Conservation (phyloP, 1,140 invertebrate species). For the Penaeus japonicus region DNA sequence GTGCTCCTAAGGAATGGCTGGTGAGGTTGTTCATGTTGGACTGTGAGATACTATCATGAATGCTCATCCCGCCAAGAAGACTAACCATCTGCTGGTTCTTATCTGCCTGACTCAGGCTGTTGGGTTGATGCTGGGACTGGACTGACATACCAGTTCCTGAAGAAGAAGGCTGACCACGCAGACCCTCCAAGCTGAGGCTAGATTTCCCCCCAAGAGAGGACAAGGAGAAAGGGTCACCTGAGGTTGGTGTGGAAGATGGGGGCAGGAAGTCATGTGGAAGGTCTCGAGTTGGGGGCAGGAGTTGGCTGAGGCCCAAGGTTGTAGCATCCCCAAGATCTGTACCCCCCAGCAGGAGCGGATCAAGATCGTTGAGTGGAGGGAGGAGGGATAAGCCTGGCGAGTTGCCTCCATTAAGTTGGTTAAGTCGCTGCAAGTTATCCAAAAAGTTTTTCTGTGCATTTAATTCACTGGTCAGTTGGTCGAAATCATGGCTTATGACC, state of each 20-base stretch:
- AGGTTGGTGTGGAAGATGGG: constrained; percentile 26
- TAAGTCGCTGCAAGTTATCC: constrained; percentile 51
- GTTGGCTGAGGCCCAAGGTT: constrained; percentile 39
- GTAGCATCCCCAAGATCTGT: constrained; percentile 47
- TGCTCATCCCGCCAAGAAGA: constrained; percentile 35
- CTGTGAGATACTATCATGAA: constrained; percentile 40
- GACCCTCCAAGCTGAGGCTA: constrained; percentile 31
- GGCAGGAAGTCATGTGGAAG: constrained; percentile 45
- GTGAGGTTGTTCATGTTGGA: background rate
- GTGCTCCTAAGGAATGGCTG: constrained; percentile 30
- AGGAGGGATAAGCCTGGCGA: constrained; percentile 44
- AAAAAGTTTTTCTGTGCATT: constrained; percentile 58
- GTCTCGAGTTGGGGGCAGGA: constrained; percentile 42
- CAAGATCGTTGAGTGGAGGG: constrained; percentile 40
- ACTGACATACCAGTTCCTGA: constrained; percentile 29
- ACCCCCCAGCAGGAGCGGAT: constrained; percentile 48
- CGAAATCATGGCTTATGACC: constrained; percentile 37
- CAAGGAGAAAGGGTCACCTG: constrained; percentile 45
- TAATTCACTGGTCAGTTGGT: constrained; percentile 44
- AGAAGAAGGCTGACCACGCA: constrained; percentile 37
- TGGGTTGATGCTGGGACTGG: constrained; percentile 42
- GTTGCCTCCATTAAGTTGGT: constrained; percentile 52
- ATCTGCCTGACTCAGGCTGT: constrained; percentile 23
- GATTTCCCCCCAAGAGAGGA: constrained; percentile 32
- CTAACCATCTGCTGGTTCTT: constrained; percentile 47